Base-by-base conservation (phyloP, 2,797 vertebrate genomes). In the Lutjanus argentimaculatus region DNA sequence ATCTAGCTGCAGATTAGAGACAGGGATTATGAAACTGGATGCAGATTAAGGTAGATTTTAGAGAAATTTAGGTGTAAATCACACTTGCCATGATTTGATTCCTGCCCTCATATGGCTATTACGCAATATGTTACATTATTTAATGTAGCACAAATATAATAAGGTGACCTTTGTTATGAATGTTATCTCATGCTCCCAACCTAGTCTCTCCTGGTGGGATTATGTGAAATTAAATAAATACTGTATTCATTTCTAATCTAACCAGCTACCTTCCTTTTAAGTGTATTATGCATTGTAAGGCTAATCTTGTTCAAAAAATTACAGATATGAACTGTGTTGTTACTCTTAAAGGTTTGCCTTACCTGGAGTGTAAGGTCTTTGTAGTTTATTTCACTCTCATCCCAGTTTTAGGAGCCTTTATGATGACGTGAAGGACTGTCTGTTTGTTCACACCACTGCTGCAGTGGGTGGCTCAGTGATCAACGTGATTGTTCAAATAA, bases 1-100 rank as follows among this genome's bases (percentile, higher is more conserved):
- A 58, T 40, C 13, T 67, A 77, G 19, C n/a, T 62, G 22, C 64
- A 67, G 70, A 79, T 79, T 53, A 66, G 36, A 59, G 53, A 62
- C 11, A 48, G 62, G 62, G 77, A 62, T 67, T 62, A 53, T 73
- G 15, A 61, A 67, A 46, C 42, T 55, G 22, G 13, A 15, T 62
- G 19, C 36, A 73, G 63, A 62, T 67, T 72, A 73, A 67, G 21
- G 53, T 30, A 61, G 25, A 63, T 22, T 4, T 48, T 56, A 68
- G n/a, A 43, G 40, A 36, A 36, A 36, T 36, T 36, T 36, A 36
- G 30, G 2, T 2, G 30, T 36, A 36, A 36, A 36, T 36, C 30
- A 22, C 1, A 67, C 13, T 21, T 2, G 21, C 21, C 30, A 67
- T n/a, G 40, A 22, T 22, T 16, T 67, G 14, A 45, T 3, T 15